phyloP scores from a whole-genome alignment of 2,888 invertebrate genomes.

The Pristionchus exspectatus region DNA sequence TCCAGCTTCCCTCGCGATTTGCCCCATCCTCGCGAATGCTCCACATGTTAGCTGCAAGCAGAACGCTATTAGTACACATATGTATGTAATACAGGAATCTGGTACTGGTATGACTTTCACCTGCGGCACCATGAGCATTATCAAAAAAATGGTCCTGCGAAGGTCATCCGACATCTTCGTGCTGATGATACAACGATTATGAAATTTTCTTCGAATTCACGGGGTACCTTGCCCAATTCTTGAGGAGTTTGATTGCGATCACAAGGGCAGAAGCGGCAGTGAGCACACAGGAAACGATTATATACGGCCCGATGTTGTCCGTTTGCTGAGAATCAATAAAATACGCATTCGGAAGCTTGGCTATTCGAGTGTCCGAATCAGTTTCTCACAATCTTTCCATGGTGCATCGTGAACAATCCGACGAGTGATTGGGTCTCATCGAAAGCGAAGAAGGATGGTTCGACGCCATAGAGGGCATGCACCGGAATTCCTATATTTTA shows the following conservation, averaged over 20 bases:
- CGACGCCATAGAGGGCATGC: background rate
- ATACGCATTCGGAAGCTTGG: too few relatives aligned
- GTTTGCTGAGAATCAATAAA: background rate
- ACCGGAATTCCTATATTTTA: background rate
- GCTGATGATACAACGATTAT: background rate
- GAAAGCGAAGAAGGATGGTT: background rate
- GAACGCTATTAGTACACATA: background rate
- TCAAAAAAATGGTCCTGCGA: background rate
- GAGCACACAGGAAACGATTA: background rate
- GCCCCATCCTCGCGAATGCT: background rate
- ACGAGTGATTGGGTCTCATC: background rate
- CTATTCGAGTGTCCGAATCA: background rate
- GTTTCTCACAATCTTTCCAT: conserved; percentile 1
- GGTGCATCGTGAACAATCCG: conserved; percentile 20
- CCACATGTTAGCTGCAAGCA: background rate
- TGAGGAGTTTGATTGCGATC: background rate
- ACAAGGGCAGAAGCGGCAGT: background rate
- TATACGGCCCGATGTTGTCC: background rate
- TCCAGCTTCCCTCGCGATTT: background rate
- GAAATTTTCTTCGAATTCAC: background rate
- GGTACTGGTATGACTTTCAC: background rate
- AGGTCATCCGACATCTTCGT: conserved; percentile 29
- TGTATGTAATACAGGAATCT: background rate
- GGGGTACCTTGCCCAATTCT: background rate
- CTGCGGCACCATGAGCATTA: background rate